These are phyloP conservation scores for Agrotis exclamationis DNA, from an alignment of 2,888 invertebrate genomes.

Conservation along the genomic window DNA sequence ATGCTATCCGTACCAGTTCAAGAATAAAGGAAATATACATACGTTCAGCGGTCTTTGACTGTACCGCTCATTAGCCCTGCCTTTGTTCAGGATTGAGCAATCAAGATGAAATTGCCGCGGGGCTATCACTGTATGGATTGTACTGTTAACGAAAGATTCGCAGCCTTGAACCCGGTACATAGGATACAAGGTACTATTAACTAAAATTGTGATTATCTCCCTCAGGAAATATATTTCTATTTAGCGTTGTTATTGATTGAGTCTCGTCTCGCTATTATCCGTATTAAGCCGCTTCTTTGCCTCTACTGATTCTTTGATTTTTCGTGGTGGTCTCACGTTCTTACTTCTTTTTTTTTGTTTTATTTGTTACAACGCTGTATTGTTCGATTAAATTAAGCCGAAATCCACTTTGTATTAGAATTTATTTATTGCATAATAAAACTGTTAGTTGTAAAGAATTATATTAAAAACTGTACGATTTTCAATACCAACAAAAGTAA, in stretches of 20 bases:
- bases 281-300: background rate
- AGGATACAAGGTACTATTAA: constrained; percentile 30
- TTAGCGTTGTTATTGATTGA: constrained; percentile 27
- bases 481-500: background rate
- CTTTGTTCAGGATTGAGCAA: no score
- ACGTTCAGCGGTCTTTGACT: no score
- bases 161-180: constrained; percentile 18
- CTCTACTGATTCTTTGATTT: background rate
- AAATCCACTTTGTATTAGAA: background rate
- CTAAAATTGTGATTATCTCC: constrained; percentile 32
- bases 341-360: no score
- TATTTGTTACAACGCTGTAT: background rate
- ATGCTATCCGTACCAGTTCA: no score
- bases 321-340: background rate
- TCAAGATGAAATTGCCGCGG: background rate
- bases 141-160: constrained; percentile 16
- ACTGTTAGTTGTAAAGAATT: background rate
- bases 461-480: background rate
- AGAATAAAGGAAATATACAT: no score
- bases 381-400: background rate
- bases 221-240: constrained; percentile 48
- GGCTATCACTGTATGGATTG: constrained; percentile 31
- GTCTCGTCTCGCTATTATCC: background rate
- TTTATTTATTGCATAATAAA: constrained; percentile 16
- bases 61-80: no score